phyloP scores from a whole-genome alignment of 2,888 invertebrate species.

The Phyto melanocephala region DNA sequence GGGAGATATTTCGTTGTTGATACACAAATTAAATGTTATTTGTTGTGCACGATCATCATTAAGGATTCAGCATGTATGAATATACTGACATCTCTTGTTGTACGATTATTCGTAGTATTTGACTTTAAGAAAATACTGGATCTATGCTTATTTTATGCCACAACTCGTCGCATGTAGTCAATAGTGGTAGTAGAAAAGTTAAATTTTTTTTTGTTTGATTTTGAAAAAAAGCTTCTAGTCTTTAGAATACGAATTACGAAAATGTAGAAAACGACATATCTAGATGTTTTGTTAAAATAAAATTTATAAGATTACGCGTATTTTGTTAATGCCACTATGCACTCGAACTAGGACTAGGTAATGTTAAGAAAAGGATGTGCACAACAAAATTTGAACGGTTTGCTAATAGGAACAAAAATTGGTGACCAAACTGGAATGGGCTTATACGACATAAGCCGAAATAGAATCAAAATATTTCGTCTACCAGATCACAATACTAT shows the following conservation, averaged over 20 bases:
- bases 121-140: slow-evolving; percentile 45
- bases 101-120: slow-evolving; percentile 11
- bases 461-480: too few relatives aligned
- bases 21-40: slow-evolving; percentile 71
- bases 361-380: slow-evolving; percentile 14
- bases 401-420: too few relatives aligned
- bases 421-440: too few relatives aligned
- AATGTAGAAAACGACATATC: slow-evolving; percentile 47
- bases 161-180: slow-evolving; percentile 49
- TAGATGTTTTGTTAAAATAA: slow-evolving; percentile 57
- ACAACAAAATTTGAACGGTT: background rate
- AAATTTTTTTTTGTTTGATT: background rate
- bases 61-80: slow-evolving; percentile 61
- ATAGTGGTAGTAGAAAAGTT: slow-evolving; percentile 19
- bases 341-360: slow-evolving; percentile 7
- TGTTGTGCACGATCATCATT: slow-evolving; percentile 69
- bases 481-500: too few relatives aligned
- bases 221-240: slow-evolving; percentile 47
- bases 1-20: slow-evolving; percentile 67
- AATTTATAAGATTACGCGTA: slow-evolving; percentile 65
- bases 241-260: slow-evolving; percentile 52
- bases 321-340: slow-evolving; percentile 43
- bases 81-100: slow-evolving; percentile 32
- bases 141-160: slow-evolving; percentile 40
- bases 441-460: too few relatives aligned